Base-by-base conservation (phyloP, 2,797 vertebrate species). In the Manis javanica region DNA sequence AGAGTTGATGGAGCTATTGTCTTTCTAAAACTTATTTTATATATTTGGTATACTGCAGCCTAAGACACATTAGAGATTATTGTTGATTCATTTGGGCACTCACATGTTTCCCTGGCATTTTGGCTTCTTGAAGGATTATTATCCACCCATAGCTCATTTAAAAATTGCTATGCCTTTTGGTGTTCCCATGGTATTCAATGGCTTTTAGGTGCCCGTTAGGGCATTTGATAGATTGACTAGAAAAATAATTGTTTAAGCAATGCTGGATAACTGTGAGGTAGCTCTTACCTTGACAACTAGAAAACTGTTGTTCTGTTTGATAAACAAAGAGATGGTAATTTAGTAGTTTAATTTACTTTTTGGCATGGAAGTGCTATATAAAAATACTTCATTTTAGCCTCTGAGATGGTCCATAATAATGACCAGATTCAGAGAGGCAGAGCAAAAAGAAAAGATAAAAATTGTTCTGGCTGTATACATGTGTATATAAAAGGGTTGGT, bases 291-390 rank as follows among this genome's bases (percentile, higher is more conserved):
- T 97, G 94, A 86, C 96, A 96, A 97, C 94, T 53, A 81, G 89
- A 87, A 97, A 93, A 89, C 79, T 42, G 42, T 39, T 87, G 72
- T 97, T 93, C 31, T 91, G 75, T 97, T 97, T 96, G 88, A 87
- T 96, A 84, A 97, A 97, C 92, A 97, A 97, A 95, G 69, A 49
- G 51, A 92, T 93, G 72, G 77, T 94, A 94, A 96, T 94, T 92
- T 95, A 90, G 93, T 90, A 90, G 86, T 96, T 96, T 96, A 94
- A 91, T 96, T 97, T 97, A 69, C 59, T 89, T 95, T 90, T 79
- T 93, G 86, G 82, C 87, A 53, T 84, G 49, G 34, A 96, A 23
- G 49, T 94, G 24, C 84, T 87, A 85, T 61, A 72, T 92, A 68
- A 82, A 95, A 95, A 75, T 55, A 88, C 87, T 84, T 94, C 91